Conservation (phyloP, 2,888 invertebrate species). For the Eledone cirrhosa region DNA sequence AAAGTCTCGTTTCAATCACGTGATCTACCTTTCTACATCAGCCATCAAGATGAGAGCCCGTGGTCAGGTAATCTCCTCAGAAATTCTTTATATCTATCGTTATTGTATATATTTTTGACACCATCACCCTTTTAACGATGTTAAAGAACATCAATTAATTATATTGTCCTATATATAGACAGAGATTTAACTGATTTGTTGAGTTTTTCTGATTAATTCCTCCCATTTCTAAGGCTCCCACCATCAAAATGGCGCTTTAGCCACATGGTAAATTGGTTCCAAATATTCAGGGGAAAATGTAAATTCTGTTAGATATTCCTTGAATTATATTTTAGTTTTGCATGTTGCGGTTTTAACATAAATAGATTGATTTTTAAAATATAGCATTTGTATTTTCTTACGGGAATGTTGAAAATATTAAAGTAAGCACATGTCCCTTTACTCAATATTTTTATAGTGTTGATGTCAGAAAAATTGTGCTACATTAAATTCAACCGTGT, state of each 20-base stretch:
- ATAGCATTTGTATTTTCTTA: too few relatives aligned
- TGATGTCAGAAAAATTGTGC: conserved; percentile 34
- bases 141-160: too few relatives aligned
- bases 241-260: background rate
- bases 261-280: background rate
- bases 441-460: background rate
- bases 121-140: too few relatives aligned
- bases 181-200: too few relatives aligned
- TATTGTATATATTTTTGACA: too few relatives aligned
- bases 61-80: conserved; percentile 45
- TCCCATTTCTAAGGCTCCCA: too few relatives aligned
- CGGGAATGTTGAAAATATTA: too few relatives aligned
- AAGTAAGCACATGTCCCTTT: conserved; percentile 13
- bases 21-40: conserved; percentile 39
- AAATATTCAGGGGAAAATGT: background rate
- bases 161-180: too few relatives aligned
- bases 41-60: conserved; percentile 52
- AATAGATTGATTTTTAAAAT: too few relatives aligned
- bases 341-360: too few relatives aligned
- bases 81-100: background rate
- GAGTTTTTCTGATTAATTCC: too few relatives aligned
- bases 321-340: too few relatives aligned
- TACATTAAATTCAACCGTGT: conserved; percentile 39
- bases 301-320: background rate
- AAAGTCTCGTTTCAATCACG: background rate